Base-by-base conservation (phyloP, 2,797 vertebrate species). In the Eulemur albifrons region DNA sequence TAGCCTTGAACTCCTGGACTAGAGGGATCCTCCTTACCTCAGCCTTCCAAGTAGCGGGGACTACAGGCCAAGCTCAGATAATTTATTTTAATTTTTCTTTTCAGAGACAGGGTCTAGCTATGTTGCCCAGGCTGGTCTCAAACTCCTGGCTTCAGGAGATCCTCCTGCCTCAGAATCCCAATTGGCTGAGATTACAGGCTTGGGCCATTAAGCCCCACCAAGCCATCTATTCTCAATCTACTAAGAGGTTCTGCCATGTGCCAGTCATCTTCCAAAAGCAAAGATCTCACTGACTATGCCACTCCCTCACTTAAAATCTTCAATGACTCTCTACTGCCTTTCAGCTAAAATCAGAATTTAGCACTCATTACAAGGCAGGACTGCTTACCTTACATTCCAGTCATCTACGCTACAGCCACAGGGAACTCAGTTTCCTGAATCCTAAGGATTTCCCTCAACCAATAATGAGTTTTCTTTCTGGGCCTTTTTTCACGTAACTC, bases 311-410 rank as follows among this genome's bases (percentile, higher is more conserved):
- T 91, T 45, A 92, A 91, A 95, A 86, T 82, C 35, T 76, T 57
- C 54, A 48, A 80, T 43, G 50, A 23, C 59, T 90, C 83, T 72
- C 70, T 20, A 90, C 4, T 69, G 40, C 61, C 30, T 59, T 88
- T 61, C 48, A 21, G 77, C 93, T 90, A 76, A 96, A 94, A 96
- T 25, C 32, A 54, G 67, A 45, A 54, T 80, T 82, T n/a, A 59
- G 61, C 45, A 35, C 30, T 45, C 32, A 32, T 18, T 32, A 52
- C 54, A 52, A 87, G 57, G 17, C 48, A 73, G 4, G 20, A 75
- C 20, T 76, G 12, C 35, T 65, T 38, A 87, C 65, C 63, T 88
- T 57, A 23, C 48, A 32, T 76, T 82, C 40, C 23, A 92, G 76
- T 69, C 12, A 72, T 10, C 35, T 73, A 83, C 20, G 50, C 15